A percentile compares a stretch with the other conserved stretches of the same genome.
Evolutionary conservation across 2,888 invertebrate species (phyloP).

Genomic region (Polymixis lichenea): DNA sequence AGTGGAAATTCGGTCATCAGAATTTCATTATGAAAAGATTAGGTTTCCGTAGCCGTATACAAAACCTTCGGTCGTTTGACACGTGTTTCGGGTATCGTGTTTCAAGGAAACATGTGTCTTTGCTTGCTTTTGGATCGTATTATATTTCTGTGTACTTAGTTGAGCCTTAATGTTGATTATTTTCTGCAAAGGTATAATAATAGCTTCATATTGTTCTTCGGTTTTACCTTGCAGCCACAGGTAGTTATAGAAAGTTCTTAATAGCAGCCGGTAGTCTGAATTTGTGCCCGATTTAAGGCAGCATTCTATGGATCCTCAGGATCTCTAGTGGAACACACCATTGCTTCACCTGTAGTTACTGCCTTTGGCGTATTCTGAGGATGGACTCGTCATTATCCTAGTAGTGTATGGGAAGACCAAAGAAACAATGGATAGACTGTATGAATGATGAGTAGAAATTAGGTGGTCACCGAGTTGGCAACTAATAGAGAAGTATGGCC

Average conservation of each 20-base stretch:
- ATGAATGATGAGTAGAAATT: too few species aligned
- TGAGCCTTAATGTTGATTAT: not conserved
- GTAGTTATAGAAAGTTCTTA: not conserved
- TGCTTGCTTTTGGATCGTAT: not conserved
- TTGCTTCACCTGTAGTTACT: not conserved
- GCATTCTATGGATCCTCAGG: not conserved
- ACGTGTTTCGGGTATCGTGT: conserved; percentile 11
- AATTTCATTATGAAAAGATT: conserved; percentile 55
- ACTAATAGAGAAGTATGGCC: too few species aligned
- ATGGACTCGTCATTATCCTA: not conserved
- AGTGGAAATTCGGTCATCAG: conserved; percentile 46
- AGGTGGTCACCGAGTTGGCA: too few species aligned
- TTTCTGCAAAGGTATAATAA: not conserved
- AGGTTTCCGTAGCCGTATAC: conserved; percentile 41
- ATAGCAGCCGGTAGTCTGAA: too few species aligned
- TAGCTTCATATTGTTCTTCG: not conserved
- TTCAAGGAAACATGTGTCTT: conserved; percentile 9
- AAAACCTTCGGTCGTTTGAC: conserved; percentile 12
- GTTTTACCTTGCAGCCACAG: not conserved
- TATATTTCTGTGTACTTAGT: conserved; percentile 3
- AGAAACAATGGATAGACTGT: too few species aligned
- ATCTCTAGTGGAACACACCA: not conserved
- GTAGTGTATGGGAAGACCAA: too few species aligned
- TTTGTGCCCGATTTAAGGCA: not conserved
- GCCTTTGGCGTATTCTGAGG: not conserved